Conservation (phyloP, 2,113 vertebrate genomes). For the Heterochromis multidens region DNA sequence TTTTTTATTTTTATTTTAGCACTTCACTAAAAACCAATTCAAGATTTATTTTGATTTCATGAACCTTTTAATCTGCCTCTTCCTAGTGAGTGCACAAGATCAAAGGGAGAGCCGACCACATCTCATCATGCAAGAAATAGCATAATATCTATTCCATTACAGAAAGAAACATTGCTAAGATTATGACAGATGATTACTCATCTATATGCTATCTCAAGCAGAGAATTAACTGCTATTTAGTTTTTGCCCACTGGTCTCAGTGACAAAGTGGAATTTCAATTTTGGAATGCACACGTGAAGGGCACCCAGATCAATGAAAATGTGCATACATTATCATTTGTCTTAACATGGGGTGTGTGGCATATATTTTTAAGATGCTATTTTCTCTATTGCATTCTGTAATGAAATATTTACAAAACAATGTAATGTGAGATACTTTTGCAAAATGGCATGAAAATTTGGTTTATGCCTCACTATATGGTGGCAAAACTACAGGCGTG, state of each 20-base stretch:
- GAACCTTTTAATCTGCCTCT: slow-evolving; percentile 69
- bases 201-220: slow-evolving; percentile 59
- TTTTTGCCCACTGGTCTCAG: slow-evolving; percentile 45
- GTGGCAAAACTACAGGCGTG: background rate
- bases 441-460: background rate
- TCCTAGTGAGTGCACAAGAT: slow-evolving; percentile 69
- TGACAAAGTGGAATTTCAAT: slow-evolving; percentile 35
- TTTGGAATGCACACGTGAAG: slow-evolving; percentile 2
- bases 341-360: background rate
- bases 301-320: background rate
- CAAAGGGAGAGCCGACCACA: slow-evolving; percentile 60
- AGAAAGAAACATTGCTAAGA: slow-evolving; percentile 53
- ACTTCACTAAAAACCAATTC: slow-evolving; percentile 48
- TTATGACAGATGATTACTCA: slow-evolving; percentile 63
- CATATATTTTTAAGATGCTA: background rate
- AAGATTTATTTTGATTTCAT: slow-evolving; percentile 65
- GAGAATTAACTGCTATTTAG: slow-evolving; percentile 60
- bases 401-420: background rate
- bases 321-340: background rate
- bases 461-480: background rate
- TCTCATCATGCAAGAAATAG: slow-evolving; percentile 66
- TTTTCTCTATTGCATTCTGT: background rate
- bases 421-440: background rate
- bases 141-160: slow-evolving; percentile 59
- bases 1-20: slow-evolving; percentile 33